phyloP scores from a whole-genome alignment of 2,797 vertebrate genomes.

The Lutjanus argentimaculatus region DNA sequence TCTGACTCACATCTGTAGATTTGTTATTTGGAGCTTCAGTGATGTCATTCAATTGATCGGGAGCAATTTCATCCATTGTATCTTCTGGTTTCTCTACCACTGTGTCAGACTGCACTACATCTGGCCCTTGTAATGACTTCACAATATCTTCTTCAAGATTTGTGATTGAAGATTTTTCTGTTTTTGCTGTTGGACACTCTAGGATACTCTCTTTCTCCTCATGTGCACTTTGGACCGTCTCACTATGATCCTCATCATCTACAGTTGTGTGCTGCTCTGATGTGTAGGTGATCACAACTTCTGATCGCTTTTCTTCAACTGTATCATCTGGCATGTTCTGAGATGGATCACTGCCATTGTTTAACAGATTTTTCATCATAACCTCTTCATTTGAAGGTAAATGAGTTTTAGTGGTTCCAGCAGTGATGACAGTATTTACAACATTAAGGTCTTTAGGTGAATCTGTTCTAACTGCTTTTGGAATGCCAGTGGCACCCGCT shows the following conservation, averaged over 20 bases:
- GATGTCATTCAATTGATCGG: background rate
- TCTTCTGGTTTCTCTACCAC: conserved; percentile 1
- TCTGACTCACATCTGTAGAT: background rate
- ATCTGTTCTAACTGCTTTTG: conserved; percentile 6
- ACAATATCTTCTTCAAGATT: conserved; percentile 16
- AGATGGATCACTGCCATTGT: background rate
- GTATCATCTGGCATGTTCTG: conserved; percentile 8
- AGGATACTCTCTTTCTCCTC: background rate
- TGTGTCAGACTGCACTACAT: background rate
- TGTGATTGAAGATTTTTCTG: conserved; percentile 1
- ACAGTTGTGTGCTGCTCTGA: background rate
- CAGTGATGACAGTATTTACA: background rate
- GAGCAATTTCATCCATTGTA: background rate
- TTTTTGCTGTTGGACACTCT: conserved; percentile 17
- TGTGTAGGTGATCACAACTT: background rate
- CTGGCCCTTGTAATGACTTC: background rate
- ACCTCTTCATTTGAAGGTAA: background rate
- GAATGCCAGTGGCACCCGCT: background rate
- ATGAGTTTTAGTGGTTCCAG: conserved; percentile 21
- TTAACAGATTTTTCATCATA: background rate
- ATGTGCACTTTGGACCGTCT: background rate
- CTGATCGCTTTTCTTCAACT: conserved; percentile 1
- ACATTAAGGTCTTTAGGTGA: conserved; percentile 2
- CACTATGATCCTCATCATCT: background rate
- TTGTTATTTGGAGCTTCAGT: background rate